Evolutionary conservation across 2,888 invertebrate genomes (phyloP).

Genomic region (Sacculina carcini): DNA sequence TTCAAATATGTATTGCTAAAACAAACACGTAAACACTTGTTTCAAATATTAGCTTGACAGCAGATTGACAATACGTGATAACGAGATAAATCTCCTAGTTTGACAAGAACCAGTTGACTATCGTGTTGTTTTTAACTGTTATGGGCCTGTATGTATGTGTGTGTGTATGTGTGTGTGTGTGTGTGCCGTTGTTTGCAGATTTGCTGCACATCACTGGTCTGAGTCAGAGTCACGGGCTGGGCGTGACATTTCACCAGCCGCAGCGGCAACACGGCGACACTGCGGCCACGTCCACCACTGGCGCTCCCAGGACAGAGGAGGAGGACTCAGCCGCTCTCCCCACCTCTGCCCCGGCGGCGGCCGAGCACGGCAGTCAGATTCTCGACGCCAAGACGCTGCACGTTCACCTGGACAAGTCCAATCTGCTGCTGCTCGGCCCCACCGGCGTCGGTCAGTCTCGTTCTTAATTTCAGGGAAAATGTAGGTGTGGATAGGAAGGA

Average conservation of each 20-base stretch:
- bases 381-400: slow-evolving; percentile 56
- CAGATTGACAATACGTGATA: no score
- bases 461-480: no score
- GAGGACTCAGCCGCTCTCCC: slow-evolving; percentile 8
- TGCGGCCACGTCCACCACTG: neutral
- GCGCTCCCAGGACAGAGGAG: neutral
- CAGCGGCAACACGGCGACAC: slow-evolving; percentile 6
- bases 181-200: slow-evolving; percentile 28
- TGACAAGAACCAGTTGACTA: no score
- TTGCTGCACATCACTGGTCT: slow-evolving; percentile 58
- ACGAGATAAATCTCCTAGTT: no score
- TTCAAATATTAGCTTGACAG: no score
- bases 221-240: slow-evolving; percentile 36
- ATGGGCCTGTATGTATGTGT: no score
- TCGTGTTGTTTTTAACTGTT: no score
- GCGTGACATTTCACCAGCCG: slow-evolving; percentile 16
- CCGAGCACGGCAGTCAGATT: slow-evolving; percentile 35
- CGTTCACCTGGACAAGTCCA: slow-evolving; percentile 70
- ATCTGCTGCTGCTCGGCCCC: slow-evolving; percentile 82
- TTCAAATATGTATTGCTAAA: no score
- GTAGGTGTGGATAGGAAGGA: no score
- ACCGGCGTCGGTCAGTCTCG: slow-evolving; percentile 44
- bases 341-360: slow-evolving; percentile 8
- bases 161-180: no score
- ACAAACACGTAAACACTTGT: no score